Evolutionary conservation across 2,888 invertebrate species (phyloP), one percentile per base, ranked within the genome.

Genomic region (Mechanitis messenoides): DNA sequence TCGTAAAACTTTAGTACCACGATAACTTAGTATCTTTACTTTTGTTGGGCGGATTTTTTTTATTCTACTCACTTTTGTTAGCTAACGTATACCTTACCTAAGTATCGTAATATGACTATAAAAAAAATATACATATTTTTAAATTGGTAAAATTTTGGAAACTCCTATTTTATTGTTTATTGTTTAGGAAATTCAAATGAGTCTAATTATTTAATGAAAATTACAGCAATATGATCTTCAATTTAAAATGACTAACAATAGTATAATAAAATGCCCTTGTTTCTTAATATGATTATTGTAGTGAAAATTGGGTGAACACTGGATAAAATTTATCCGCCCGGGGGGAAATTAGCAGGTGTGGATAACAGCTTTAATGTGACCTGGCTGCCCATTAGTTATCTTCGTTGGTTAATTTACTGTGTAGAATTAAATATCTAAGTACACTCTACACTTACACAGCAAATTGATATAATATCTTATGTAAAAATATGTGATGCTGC

Each of bases 291-390:
- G 50, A 50, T 50, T 50, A 50, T 28, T 50, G 50, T 50, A 50
- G 50, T 50, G 50, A 50, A 50, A 50, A 50, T 50, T 28, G 9
- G 50, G 50, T 11, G 50, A 50, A 50, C 50, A 50, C 31, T 56
- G 71, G 77, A 77, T 83, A 74, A 78, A 87, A 89, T 90, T 87
- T 89, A 89, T 88, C 76, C 71, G 74, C 72, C 90, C 84, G 67
- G 72, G 71, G 90, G 90, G 90, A 90, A 90, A 90, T 90, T 88
- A 88, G 82, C 83, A 84, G 83, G 83, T 85, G 85, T 85, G 85
- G 71, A 69, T 59, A 62, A 69, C 65, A 56, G 57, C 58, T 56
- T 50, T 53, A 46, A 45, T 58, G 62, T 55, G 63, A 61, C 62
- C 55, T 66, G 63, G 58, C 61, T 46, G 59, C 63, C 38, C 57